phyloP scores from a whole-genome alignment of 2,888 invertebrate genomes.

The Fabriciana adippe region DNA sequence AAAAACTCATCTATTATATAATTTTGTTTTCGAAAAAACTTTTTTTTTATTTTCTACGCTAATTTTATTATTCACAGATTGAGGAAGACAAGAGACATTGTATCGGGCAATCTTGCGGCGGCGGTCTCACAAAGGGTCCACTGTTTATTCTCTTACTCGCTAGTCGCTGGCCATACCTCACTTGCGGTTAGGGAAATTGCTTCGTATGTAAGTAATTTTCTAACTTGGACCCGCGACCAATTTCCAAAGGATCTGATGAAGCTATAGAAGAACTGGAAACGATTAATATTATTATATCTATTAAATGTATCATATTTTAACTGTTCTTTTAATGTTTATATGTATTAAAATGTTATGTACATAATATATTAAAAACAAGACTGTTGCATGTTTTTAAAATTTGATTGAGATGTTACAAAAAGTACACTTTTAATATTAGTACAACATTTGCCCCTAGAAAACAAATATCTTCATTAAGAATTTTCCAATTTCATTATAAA shows the following conservation, averaged over 20 bases:
- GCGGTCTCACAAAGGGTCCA: constrained; percentile 68
- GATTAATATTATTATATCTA: neutral
- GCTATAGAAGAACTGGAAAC: constrained; percentile 13
- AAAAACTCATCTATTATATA: too few species aligned
- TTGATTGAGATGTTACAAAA: too few species aligned
- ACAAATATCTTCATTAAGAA: too few species aligned
- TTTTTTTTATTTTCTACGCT: neutral
- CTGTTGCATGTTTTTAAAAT: too few species aligned
- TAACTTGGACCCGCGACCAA: constrained; percentile 65
- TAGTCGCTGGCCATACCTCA: constrained; percentile 67
- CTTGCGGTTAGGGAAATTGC: constrained; percentile 76
- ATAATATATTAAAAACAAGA: too few species aligned
- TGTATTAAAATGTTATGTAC: too few species aligned
- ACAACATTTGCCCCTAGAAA: too few species aligned
- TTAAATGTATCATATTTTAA: too few species aligned
- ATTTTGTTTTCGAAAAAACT: neutral
- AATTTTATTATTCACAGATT: constrained; percentile 8
- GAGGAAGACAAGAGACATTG: constrained; percentile 58
- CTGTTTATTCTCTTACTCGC: constrained; percentile 51
- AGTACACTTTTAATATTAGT: too few species aligned
- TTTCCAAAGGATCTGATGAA: constrained; percentile 52
- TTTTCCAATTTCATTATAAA: too few species aligned
- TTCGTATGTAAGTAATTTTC: constrained; percentile 79
- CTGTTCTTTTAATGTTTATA: too few species aligned
- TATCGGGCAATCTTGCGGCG: constrained; percentile 69